Percentiles rank a stretch among this genome's conserved stretches.
phyloP scores from a whole-genome alignment of 2,113 vertebrate species.

The Elanus axillaris region DNA sequence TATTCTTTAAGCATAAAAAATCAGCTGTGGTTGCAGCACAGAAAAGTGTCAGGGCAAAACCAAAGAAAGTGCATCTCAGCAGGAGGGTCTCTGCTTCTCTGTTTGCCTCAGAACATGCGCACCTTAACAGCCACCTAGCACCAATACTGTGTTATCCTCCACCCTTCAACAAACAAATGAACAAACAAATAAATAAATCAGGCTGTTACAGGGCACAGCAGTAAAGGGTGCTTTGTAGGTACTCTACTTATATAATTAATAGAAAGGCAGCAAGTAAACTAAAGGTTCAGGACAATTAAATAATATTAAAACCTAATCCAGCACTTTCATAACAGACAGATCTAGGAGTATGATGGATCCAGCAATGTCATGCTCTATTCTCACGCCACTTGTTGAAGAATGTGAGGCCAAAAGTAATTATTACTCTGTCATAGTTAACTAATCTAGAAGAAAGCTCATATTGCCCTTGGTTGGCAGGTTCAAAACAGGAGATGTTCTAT shows the following conservation, averaged over 20 bases:
- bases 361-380: not conserved
- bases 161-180: not conserved
- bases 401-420: not conserved
- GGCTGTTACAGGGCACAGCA: not conserved
- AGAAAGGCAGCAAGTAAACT: not conserved
- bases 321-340: not conserved
- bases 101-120: not conserved
- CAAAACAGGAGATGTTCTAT: not conserved
- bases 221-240: not conserved
- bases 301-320: not conserved
- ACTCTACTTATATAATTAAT: not conserved
- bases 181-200: not conserved
- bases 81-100: not conserved
- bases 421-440: not conserved
- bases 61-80: not conserved
- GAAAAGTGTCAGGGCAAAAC: not conserved
- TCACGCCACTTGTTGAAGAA: not conserved
- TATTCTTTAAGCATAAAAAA: not conserved
- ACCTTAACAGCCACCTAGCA: not conserved
- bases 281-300: not conserved
- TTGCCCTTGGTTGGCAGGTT: not conserved
- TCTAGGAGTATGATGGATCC: not conserved
- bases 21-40: not conserved
- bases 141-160: not conserved
- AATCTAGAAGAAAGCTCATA: not conserved